Evolutionary conservation across 2,113 vertebrate species (phyloP), one percentile per base, ranked within the genome.

Genomic region (Zootoca vivipara): DNA sequence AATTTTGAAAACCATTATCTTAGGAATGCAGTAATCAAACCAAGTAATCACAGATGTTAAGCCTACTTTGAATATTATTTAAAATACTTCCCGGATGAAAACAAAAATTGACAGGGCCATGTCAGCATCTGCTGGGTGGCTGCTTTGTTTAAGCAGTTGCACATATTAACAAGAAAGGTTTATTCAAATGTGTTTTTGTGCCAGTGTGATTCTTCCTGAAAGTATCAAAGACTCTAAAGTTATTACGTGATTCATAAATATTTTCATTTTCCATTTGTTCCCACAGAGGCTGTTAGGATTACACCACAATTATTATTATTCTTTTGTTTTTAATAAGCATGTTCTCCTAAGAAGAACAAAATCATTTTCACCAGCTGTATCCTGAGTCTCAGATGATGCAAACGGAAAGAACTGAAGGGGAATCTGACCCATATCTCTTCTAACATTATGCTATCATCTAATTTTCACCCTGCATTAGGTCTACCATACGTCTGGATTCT

Each of bases 1-100:
- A 93, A 4, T 93, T 96, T 95, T 95, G 91, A 95, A 95, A 95
- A 92, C 93, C 79, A 87, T 96, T 96, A 94, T 95, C 92, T 94
- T 89, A 92, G 94, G 92, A 94, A 94, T 90, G 87, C 91, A 93
- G 89, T 94, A 93, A 94, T 93, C 95, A 95, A 94, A 94, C 91
- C 94, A 90, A 92, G 93, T 92, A 93, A 95, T 93, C 93, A 93
- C 46, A 89, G 92, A 87, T 93, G 92, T 92, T 95, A 94, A 94
- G 88, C 87, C 93, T 93, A 87, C 86, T 88, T 87, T 90, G 90
- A 93, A 93, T 96, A 92, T 95, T 95, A 92, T 92, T 94, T 95
- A 94, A 95, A 96, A 91, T 90, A 89, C 83, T 94, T 90, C 74
- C 93, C 75, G 69, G 89, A 73, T 93, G 90, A 90, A 95, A 96